Evolutionary conservation across 2,888 invertebrate genomes (phyloP).

Genomic region (Deladenus siricidicola): DNA sequence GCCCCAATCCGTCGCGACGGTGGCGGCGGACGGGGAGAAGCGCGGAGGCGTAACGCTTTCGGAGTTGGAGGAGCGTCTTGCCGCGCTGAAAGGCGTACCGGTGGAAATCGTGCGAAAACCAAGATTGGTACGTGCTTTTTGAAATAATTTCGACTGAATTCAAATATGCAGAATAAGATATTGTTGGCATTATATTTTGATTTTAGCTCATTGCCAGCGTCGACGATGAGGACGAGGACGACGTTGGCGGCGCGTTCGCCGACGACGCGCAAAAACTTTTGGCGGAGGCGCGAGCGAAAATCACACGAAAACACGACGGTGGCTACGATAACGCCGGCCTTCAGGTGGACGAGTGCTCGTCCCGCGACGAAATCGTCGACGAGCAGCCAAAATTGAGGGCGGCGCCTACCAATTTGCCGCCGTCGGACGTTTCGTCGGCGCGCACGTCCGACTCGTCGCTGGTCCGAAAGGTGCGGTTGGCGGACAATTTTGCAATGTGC

Average conservation of each 20-base stretch:
- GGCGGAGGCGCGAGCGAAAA: background rate
- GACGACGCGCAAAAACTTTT: constrained; percentile 7
- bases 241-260: background rate
- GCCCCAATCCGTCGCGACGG: background rate
- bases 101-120: constrained; percentile 48
- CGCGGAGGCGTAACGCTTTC: constrained; percentile 12
- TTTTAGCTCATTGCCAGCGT: background rate
- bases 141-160: background rate
- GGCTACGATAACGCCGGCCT: background rate
- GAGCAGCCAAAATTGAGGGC: background rate
- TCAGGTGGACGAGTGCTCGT: background rate
- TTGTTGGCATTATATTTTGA: constrained; percentile 1
- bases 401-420: too few species aligned
- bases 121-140: constrained; percentile 20
- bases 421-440: too few species aligned
- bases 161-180: background rate
- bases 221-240: background rate
- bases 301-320: background rate
- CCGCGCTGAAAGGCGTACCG: constrained; percentile 39
- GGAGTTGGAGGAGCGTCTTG: constrained; percentile 44
- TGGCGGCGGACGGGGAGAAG: background rate
- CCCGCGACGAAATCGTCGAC: background rate
- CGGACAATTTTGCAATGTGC: background rate
- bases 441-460: constrained; percentile 6
- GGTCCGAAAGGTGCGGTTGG: constrained; percentile 9